A percentile compares a stretch with the other conserved stretches of the same genome.
These are phyloP conservation scores for Tragulus kanchil DNA, from an alignment of 2,113 vertebrate genomes.

Conservation along the genomic window DNA sequence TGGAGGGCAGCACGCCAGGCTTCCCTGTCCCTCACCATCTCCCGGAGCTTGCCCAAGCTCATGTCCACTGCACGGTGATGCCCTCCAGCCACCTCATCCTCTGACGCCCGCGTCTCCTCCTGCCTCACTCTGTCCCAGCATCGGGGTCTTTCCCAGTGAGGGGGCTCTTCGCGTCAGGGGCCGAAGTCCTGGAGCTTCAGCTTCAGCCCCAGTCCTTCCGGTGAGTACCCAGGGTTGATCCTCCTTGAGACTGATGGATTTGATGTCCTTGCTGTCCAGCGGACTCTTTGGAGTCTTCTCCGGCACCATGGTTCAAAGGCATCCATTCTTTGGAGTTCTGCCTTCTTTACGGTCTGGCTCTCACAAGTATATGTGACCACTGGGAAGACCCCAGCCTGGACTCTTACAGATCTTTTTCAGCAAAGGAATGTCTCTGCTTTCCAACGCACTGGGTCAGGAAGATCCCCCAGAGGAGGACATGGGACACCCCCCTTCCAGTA, in stretches of 20 bases:
- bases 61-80: background rate
- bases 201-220: background rate
- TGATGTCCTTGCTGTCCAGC: background rate
- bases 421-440: background rate
- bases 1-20: background rate
- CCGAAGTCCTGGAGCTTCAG: background rate
- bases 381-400: background rate
- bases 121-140: background rate
- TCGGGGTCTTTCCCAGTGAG: background rate
- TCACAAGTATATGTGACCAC: background rate
- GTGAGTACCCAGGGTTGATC: background rate
- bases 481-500: background rate
- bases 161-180: background rate
- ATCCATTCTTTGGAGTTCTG: background rate
- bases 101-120: background rate
- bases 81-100: background rate
- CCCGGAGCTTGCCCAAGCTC: background rate
- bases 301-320: rapidly evolving
- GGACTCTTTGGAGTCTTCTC: background rate
- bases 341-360: background rate
- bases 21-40: background rate
- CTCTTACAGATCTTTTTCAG: background rate
- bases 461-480: background rate
- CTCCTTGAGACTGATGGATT: background rate
- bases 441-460: background rate